A percentile compares a stretch with the other conserved stretches of the same genome.
Conservation (phyloP, 2,888 invertebrate species). For the Drosophila buzzatii region DNA sequence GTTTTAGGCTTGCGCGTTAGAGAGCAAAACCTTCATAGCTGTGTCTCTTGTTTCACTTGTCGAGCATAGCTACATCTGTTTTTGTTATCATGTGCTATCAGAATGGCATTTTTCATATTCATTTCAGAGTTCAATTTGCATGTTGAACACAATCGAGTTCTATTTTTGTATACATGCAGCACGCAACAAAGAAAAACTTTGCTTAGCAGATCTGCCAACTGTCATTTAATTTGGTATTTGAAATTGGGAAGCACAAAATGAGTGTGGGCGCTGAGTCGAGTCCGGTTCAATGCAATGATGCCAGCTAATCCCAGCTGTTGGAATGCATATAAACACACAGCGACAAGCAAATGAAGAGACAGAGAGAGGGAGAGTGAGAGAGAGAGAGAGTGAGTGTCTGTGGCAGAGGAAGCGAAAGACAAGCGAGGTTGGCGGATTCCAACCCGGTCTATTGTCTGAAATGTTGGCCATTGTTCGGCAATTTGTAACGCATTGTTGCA, state of each 20-base stretch:
- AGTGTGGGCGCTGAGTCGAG: background rate
- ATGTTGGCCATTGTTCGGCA: slow-evolving; percentile 61
- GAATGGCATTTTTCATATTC: slow-evolving; percentile 6
- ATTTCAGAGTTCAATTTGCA: slow-evolving; percentile 21
- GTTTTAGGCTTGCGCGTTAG: background rate
- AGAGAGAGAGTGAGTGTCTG: background rate
- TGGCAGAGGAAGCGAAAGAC: slow-evolving; percentile 6
- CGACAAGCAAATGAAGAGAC: background rate
- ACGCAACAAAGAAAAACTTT: background rate
- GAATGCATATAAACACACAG: slow-evolving; percentile 37
- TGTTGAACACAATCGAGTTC: background rate
- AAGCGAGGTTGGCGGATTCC: slow-evolving; percentile 45
- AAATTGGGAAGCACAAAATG: slow-evolving; percentile 24
- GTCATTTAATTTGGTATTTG: slow-evolving; percentile 46
- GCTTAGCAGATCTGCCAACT: slow-evolving; percentile 26
- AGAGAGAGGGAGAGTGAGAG: background rate
- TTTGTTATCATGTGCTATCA: background rate
- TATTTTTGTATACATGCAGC: background rate
- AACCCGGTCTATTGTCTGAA: slow-evolving; percentile 50
- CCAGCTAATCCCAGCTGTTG: slow-evolving; percentile 71
- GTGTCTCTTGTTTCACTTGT: background rate
- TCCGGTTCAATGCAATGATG: slow-evolving; percentile 64
- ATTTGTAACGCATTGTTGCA: slow-evolving; percentile 73
- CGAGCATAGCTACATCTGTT: background rate
- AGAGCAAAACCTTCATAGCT: no score